Conservation (phyloP, 2,888 invertebrate species). For the Drosophila mimica region DNA sequence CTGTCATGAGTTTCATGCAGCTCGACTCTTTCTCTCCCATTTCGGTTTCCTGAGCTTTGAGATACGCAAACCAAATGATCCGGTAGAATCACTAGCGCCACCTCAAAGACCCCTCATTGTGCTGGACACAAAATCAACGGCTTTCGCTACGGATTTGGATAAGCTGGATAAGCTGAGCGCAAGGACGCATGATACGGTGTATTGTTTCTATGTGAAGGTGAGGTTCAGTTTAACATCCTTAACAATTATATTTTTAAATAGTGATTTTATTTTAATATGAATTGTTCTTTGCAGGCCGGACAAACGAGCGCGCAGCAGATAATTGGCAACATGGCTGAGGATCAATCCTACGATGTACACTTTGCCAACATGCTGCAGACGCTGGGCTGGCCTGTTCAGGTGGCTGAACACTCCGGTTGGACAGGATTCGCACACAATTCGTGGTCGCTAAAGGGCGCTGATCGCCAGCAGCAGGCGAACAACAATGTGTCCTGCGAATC, state of each 20-base stretch:
- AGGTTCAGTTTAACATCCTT: not conserved
- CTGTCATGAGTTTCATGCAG: conserved; percentile 97
- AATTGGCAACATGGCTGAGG: conserved; percentile 86
- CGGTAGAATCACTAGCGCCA: conserved; percentile 76
- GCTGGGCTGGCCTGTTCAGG: conserved; percentile 95
- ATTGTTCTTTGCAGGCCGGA: conserved; percentile 86
- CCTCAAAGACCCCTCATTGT: conserved; percentile 83
- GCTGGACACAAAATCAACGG: conserved; percentile 85
- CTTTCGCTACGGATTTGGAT: conserved; percentile 92
- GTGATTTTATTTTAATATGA: no score
- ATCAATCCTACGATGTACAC: conserved; percentile 85
- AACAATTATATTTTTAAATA: not conserved
- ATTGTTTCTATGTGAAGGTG: conserved; percentile 95
- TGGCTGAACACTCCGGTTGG: conserved; percentile 96
- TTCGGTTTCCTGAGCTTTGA: conserved; percentile 94
- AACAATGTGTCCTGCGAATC: conserved; percentile 85
- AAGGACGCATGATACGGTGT: conserved; percentile 95
- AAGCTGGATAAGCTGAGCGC: conserved; percentile 94
- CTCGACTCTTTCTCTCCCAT: conserved; percentile 96
- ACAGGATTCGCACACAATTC: conserved; percentile 95
- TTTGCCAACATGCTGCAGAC: conserved; percentile 89
- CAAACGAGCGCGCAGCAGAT: conserved; percentile 92
- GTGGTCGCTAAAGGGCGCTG: conserved; percentile 88
- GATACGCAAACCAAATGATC: conserved; percentile 84
- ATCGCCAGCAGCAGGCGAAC: conserved; percentile 79